These are phyloP conservation scores for Anoplius nigerrimus DNA, from an alignment of 2,888 invertebrate species.

Conservation along the genomic window DNA sequence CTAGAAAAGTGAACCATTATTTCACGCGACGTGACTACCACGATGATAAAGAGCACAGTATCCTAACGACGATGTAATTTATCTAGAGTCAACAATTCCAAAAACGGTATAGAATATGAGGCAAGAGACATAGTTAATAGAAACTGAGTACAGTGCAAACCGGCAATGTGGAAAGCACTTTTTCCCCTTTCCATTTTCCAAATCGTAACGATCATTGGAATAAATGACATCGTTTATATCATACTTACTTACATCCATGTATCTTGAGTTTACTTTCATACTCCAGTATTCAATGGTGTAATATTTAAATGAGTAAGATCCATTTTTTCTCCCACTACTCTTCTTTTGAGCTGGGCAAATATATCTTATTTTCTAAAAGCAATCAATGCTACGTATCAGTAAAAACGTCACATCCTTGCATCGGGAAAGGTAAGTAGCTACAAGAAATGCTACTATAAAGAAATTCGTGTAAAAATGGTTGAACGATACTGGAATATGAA, in stretches of 20 bases:
- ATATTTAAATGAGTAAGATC: no score
- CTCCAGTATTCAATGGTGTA: constrained; percentile 7
- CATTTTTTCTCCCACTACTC: neutral
- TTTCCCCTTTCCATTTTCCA: no score
- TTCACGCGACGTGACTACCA: constrained; percentile 35
- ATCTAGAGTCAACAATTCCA: neutral
- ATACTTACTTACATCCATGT: constrained; percentile 1
- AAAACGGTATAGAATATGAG: neutral
- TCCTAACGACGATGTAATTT: neutral
- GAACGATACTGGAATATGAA: constrained; percentile 19
- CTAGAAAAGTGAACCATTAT: constrained; percentile 38
- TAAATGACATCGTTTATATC: no score
- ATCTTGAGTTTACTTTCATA: constrained; percentile 49
- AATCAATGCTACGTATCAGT: no score
- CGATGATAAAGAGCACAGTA: constrained; percentile 21
- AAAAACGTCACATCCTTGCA: no score
- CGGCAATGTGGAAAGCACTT: neutral
- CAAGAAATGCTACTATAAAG: no score
- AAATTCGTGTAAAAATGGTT: constrained; percentile 3
- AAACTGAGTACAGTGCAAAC: neutral
- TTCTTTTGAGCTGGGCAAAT: no score
- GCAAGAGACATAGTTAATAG: neutral
- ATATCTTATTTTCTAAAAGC: no score
- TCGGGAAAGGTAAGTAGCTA: no score
- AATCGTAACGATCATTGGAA: no score